Percentiles rank a stretch among this genome's conserved stretches.
Conservation (phyloP, 64 coral and sea anemone species). For the Stichodactyla mertensii region DNA sequence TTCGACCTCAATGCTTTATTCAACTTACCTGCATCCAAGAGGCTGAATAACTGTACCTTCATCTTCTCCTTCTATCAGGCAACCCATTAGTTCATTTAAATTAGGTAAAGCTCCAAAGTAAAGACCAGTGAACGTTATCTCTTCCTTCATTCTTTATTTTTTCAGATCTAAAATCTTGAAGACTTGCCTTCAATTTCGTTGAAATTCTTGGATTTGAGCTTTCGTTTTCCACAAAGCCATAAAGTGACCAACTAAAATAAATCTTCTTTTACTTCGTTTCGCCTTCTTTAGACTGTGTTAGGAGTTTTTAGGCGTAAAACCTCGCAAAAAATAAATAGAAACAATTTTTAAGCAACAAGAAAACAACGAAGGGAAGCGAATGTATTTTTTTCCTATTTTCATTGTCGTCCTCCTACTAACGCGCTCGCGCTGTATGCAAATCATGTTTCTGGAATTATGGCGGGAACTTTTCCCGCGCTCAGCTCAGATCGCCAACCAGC, state of each 20-base stretch:
- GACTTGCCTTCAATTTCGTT: not conserved
- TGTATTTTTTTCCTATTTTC: too few relatives aligned
- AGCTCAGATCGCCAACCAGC: not conserved
- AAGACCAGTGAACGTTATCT: slow-evolving; percentile 47
- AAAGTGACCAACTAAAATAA: not conserved
- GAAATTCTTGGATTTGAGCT: not conserved
- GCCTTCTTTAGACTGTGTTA: not conserved
- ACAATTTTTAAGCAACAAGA: not conserved
- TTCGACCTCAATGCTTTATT: too few relatives aligned
- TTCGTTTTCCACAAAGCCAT: not conserved
- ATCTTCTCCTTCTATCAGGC: slow-evolving; percentile 39
- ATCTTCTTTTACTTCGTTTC: not conserved
- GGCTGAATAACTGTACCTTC: slow-evolving; percentile 59
- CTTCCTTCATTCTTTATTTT: slow-evolving; percentile 32
- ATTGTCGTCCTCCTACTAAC: not conserved
- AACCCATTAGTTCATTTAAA: slow-evolving; percentile 46
- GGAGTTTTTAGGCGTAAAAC: not conserved
- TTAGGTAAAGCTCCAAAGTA: slow-evolving; percentile 69
- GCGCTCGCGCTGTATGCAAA: not conserved
- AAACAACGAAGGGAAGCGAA: too few relatives aligned
- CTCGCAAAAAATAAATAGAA: not conserved
- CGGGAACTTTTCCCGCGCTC: not conserved
- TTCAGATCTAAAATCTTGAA: not conserved
- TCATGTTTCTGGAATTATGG: not conserved
- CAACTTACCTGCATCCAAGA: slow-evolving; percentile 59